These are phyloP conservation scores for Agrotis segetum DNA, from an alignment of 2,888 invertebrate genomes.

Conservation along the genomic window DNA sequence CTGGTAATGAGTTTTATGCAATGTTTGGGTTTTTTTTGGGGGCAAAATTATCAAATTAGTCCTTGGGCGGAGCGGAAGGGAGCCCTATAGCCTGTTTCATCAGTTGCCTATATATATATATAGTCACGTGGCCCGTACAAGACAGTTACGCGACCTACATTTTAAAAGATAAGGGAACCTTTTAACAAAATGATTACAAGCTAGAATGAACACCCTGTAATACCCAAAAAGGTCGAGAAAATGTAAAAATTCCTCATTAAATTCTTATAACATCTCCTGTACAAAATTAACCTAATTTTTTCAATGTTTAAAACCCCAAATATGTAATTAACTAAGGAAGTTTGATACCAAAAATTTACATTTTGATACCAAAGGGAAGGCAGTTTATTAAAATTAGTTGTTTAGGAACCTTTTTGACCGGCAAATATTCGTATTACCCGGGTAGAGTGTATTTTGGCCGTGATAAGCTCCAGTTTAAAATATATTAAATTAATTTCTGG, in stretches of 20 bases:
- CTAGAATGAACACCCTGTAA: neutral
- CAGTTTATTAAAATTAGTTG: constrained; percentile 70
- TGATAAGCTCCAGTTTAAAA: constrained; percentile 59
- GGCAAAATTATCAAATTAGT: no score
- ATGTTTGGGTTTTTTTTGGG: no score
- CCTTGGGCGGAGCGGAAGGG: no score
- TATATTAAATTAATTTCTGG: constrained; percentile 68
- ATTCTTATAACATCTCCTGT: constrained; percentile 1
- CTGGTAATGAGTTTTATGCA: no score
- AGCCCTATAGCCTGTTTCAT: no score
- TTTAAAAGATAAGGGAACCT: neutral
- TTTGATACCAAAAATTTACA: constrained; percentile 48
- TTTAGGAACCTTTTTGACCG: constrained; percentile 63
- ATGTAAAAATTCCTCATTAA: neutral
- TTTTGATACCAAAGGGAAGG: constrained; percentile 41
- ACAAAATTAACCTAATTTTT: constrained; percentile 25
- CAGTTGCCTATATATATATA: no score
- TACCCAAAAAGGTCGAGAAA: neutral
- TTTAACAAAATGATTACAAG: neutral
- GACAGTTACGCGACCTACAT: no score
- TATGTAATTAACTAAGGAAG: constrained; percentile 42
- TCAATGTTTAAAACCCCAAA: constrained; percentile 35
- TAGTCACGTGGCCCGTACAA: no score
- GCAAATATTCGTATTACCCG: constrained; percentile 59
- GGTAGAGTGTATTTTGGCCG: constrained; percentile 46